Conservation (phyloP, 2,113 vertebrate species). For the Orcinus orca region DNA sequence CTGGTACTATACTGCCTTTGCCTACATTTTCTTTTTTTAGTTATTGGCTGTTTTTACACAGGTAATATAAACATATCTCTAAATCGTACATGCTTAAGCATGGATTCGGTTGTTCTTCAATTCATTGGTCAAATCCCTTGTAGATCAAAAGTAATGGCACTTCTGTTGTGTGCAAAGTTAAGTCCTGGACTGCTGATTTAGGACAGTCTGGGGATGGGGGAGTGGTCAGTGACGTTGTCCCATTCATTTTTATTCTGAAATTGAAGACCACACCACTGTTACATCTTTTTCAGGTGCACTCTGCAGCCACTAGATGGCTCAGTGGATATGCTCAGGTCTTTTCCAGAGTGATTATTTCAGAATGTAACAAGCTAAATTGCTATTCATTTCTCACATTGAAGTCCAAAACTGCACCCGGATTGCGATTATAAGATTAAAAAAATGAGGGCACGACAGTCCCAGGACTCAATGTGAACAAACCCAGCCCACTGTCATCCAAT, state of each 20-base stretch:
- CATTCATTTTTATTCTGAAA: background rate
- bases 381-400: background rate
- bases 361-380: background rate
- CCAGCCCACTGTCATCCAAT: background rate
- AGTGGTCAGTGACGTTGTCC: background rate
- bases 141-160: background rate
- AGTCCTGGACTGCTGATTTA: too few species aligned
- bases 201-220: background rate
- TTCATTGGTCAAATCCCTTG: background rate
- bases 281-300: background rate
- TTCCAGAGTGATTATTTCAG: background rate
- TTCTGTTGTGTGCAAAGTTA: background rate
- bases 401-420: background rate
- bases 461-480: background rate
- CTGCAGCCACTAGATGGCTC: slow-evolving; percentile 61
- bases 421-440: slow-evolving; percentile 31
- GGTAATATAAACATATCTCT: background rate
- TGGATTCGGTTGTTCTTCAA: background rate
- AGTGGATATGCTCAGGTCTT: background rate
- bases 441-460: background rate
- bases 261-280: background rate
- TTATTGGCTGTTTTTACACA: background rate
- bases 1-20: background rate
- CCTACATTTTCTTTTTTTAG: background rate
- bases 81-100: background rate